A percentile compares a stretch with the other conserved stretches of the same genome.
Conservation (phyloP, 2,888 invertebrate species). For the Pherbina coryleti region DNA sequence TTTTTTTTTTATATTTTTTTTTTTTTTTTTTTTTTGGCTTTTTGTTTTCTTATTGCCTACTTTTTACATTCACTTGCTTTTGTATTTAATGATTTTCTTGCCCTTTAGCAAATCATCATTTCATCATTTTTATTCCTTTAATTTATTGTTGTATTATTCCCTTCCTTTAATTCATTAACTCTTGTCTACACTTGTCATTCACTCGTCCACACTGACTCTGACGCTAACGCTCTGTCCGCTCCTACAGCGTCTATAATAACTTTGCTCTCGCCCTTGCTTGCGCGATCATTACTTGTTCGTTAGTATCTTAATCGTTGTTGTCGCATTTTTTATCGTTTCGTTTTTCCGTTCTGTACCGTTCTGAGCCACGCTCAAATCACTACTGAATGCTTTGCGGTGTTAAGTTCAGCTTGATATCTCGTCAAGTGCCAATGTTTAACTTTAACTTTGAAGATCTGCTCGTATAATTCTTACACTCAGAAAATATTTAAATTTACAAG, state of each 20-base stretch:
- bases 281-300: constrained; percentile 11
- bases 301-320: constrained; percentile 15
- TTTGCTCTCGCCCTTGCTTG: constrained; percentile 1
- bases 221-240: not conserved
- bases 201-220: constrained; percentile 11
- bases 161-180: constrained; percentile 14
- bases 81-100: constrained; percentile 1
- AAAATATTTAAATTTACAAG: not conserved
- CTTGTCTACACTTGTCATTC: not conserved
- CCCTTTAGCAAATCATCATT: constrained; percentile 15
- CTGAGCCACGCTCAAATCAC: constrained; percentile 61
- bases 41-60: not conserved
- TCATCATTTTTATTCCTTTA: constrained; percentile 37
- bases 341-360: constrained; percentile 50
- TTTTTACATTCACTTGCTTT: no score
- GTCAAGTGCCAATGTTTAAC: constrained; percentile 14
- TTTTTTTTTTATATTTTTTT: not conserved
- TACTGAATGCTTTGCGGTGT: constrained; percentile 55
- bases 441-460: not conserved
- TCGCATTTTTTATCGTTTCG: not conserved
- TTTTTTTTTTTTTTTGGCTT: not conserved
- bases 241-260: not conserved
- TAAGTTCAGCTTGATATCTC: constrained; percentile 29
- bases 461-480: constrained; percentile 14
- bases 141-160: constrained; percentile 24